Evolutionary conservation across 2,888 invertebrate genomes (phyloP).

Genomic region (Ornithoptera alexandrae): DNA sequence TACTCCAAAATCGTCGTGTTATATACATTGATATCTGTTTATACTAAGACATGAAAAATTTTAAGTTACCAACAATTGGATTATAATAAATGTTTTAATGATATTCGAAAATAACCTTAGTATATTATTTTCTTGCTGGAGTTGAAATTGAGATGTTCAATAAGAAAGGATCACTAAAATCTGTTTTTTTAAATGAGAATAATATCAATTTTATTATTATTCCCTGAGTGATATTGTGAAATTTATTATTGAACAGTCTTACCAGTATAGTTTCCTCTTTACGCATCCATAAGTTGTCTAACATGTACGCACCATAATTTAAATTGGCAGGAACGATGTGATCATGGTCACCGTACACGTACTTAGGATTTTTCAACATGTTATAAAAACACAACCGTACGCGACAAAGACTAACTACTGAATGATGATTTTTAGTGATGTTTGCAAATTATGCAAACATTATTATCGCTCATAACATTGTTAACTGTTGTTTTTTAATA

Average conservation of each 20-base stretch:
- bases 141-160: too few species aligned
- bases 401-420: not conserved
- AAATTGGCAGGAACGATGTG: slow-evolving; percentile 30
- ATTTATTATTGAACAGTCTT: slow-evolving; percentile 10
- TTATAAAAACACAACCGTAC: not conserved
- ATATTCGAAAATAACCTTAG: too few species aligned
- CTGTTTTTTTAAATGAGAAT: too few species aligned
- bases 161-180: too few species aligned
- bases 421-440: not conserved
- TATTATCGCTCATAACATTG: too few species aligned
- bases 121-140: too few species aligned
- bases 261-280: slow-evolving; percentile 33
- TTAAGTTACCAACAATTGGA: too few species aligned
- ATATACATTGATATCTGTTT: too few species aligned
- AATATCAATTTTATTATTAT: not conserved
- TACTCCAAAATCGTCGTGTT: too few species aligned
- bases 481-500: not conserved
- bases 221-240: not conserved
- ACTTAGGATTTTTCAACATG: slow-evolving; percentile 35
- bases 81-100: too few species aligned
- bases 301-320: slow-evolving; percentile 34
- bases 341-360: slow-evolving; percentile 33
- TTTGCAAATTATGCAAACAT: too few species aligned
- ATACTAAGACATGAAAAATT: too few species aligned
- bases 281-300: slow-evolving; percentile 31